phyloP scores from a whole-genome alignment of 2,888 invertebrate genomes.

The Eupithecia abbreviata region DNA sequence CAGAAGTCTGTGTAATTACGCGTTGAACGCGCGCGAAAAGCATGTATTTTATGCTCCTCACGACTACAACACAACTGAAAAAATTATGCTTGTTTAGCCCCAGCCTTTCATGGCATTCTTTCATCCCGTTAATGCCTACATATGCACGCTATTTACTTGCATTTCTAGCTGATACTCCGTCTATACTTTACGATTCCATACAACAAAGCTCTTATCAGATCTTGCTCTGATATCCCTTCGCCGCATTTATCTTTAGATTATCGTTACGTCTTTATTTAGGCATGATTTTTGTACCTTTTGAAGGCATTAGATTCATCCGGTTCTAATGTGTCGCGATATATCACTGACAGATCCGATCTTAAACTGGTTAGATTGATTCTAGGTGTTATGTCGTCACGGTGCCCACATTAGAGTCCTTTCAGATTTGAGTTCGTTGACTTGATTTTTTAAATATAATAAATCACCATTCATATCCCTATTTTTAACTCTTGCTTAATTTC shows the following conservation, averaged over 20 bases:
- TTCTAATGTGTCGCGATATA: conserved; percentile 63
- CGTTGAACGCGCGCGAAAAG: background rate
- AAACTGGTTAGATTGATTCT: conserved; percentile 39
- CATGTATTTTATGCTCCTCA: background rate
- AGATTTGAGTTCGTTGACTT: conserved; percentile 13
- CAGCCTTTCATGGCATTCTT: background rate
- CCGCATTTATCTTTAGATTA: conserved; percentile 78
- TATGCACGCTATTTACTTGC: background rate
- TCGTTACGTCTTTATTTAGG: conserved; percentile 74
- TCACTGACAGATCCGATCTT: conserved; percentile 51
- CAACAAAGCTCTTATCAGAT: conserved; percentile 36
- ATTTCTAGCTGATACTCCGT: conserved; percentile 11
- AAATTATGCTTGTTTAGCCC: background rate
- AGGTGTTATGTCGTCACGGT: conserved; percentile 21
- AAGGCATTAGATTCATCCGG: conserved; percentile 56
- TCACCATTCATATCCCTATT: background rate
- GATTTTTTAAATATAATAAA: background rate
- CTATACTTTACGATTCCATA: conserved; percentile 17
- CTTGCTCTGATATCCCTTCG: conserved; percentile 65
- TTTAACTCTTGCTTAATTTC: background rate
- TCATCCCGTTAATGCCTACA: background rate
- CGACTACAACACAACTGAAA: background rate
- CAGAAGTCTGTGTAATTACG: too few species aligned
- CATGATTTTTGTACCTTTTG: conserved; percentile 57
- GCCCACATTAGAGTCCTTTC: conserved; percentile 10